Evolutionary conservation across 2,797 vertebrate species (phyloP).

Genomic region (Sardinella longiceps): DNA sequence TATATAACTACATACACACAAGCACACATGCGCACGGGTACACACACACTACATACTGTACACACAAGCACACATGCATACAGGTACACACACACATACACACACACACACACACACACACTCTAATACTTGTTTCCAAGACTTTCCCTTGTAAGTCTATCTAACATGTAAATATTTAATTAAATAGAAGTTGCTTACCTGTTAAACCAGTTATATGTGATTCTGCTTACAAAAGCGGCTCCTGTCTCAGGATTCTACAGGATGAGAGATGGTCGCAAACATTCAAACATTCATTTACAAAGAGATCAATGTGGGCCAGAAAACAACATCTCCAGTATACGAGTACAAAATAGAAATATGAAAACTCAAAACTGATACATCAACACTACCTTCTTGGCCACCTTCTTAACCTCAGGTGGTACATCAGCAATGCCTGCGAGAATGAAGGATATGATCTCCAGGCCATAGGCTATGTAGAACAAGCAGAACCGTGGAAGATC

Average conservation of each 20-base stretch:
- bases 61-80: too few relatives aligned
- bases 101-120: too few relatives aligned
- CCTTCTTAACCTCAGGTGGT: conserved; percentile 69
- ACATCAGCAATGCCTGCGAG: conserved; percentile 83
- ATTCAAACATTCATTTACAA: neutral
- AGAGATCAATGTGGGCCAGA: neutral
- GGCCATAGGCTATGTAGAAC: conserved; percentile 83
- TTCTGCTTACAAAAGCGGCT: conserved; percentile 86
- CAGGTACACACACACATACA: too few relatives aligned
- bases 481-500: conserved; percentile 83
- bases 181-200: conserved; percentile 71
- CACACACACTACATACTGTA: too few relatives aligned
- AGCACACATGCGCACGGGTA: too few relatives aligned
- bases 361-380: neutral
- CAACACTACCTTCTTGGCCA: conserved; percentile 73
- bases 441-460: conserved; percentile 81
- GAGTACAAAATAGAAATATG: too few relatives aligned
- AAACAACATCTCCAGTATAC: neutral
- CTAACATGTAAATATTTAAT: too few relatives aligned
- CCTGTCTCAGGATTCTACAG: conserved; percentile 85
- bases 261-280: conserved; percentile 49
- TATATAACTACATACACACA: too few relatives aligned
- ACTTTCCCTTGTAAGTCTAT: too few relatives aligned
- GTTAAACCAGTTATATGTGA: conserved; percentile 91
- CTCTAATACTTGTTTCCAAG: too few relatives aligned